Conservation (phyloP, 1,140 invertebrate genomes). For the Leptonema lineaticorne region DNA sequence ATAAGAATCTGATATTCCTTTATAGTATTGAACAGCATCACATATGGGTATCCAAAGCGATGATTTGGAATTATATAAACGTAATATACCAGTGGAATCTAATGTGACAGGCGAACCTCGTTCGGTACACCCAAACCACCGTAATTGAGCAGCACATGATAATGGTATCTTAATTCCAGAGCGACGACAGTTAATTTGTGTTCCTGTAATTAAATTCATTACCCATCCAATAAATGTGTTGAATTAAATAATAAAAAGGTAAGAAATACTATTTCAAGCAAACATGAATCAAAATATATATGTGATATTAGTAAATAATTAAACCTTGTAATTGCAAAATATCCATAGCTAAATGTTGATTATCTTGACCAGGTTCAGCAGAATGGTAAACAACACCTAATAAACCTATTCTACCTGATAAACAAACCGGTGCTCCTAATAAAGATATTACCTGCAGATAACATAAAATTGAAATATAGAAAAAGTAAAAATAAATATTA, state of each 20-base stretch:
- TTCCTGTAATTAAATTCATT: slow-evolving; percentile 13
- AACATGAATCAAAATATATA: background rate
- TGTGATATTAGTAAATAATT: background rate
- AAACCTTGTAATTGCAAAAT: slow-evolving; percentile 49
- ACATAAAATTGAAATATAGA: too few relatives aligned
- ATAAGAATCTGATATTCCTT: slow-evolving; percentile 51
- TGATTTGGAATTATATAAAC: slow-evolving; percentile 63
- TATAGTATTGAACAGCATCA: slow-evolving; percentile 68
- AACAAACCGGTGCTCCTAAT: slow-evolving; percentile 69
- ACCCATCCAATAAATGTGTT: background rate
- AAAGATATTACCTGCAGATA: slow-evolving; percentile 60
- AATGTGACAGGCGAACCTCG: slow-evolving; percentile 69
- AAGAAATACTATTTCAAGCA: background rate
- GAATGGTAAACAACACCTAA: slow-evolving; percentile 79
- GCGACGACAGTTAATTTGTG: slow-evolving; percentile 7
- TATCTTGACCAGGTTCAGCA: slow-evolving; percentile 50
- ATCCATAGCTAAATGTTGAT: slow-evolving; percentile 64
- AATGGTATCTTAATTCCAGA: slow-evolving; percentile 62
- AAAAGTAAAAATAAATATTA: background rate
- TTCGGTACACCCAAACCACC: slow-evolving; percentile 84
- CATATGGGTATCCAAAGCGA: slow-evolving; percentile 78
- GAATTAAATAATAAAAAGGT: background rate
- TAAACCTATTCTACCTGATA: slow-evolving; percentile 68
- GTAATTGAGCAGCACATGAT: slow-evolving; percentile 65
- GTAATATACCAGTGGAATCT: slow-evolving; percentile 69